Evolutionary conservation across 2,797 vertebrate genomes (phyloP).

Genomic region (Psittacula derbiana): DNA sequence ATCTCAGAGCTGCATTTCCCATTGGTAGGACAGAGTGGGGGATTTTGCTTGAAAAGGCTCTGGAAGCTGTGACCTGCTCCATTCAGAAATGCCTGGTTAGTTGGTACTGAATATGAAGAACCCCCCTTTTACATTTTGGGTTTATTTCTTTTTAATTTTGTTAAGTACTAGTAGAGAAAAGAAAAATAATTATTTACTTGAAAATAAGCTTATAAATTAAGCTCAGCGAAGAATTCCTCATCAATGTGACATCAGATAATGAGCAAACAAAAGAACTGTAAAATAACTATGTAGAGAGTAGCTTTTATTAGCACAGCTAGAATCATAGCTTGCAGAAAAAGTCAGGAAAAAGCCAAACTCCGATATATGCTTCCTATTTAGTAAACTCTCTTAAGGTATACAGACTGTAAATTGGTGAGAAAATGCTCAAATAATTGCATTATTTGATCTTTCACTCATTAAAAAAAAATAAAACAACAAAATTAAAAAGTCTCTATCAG

Average conservation of each 20-base stretch:
- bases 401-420: neutral
- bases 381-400: neutral
- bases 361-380: neutral
- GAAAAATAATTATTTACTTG: neutral
- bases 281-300: neutral
- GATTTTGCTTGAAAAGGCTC: neutral
- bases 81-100: neutral
- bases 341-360: neutral
- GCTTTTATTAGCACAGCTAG: neutral
- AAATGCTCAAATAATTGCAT: constrained; percentile 16
- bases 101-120: neutral
- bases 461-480: neutral
- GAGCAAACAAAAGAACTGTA: neutral
- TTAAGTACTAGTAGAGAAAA: neutral
- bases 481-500: neutral
- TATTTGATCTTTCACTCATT: neutral
- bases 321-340: neutral
- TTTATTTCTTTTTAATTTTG: neutral
- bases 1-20: neutral
- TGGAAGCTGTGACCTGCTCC: neutral
- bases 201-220: neutral
- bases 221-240: neutral
- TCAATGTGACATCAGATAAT: neutral
- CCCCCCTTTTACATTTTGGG: neutral
- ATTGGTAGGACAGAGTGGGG: neutral